These are phyloP conservation scores for Candidula unifasciata DNA, from an alignment of 2,888 invertebrate genomes.

Conservation along the genomic window DNA sequence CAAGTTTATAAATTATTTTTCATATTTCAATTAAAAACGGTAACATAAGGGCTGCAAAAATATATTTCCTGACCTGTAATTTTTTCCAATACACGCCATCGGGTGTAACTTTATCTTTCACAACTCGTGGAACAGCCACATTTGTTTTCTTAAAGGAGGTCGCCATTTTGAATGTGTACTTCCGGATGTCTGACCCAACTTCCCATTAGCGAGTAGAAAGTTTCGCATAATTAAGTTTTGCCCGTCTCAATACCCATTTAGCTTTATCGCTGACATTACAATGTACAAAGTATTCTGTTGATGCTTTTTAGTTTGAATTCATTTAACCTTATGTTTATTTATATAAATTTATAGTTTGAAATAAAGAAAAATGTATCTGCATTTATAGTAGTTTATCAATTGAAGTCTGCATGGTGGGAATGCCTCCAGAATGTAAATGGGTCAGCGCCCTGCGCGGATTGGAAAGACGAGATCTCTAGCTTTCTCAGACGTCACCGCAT, in stretches of 20 bases:
- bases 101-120: slow-evolving; percentile 84
- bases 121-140: slow-evolving; percentile 82
- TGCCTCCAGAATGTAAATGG: slow-evolving; percentile 45
- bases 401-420: slow-evolving; percentile 2
- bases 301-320: background rate
- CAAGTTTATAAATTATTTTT: too few species aligned
- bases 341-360: background rate
- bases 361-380: background rate
- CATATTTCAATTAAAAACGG: too few species aligned
- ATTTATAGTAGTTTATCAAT: slow-evolving; percentile 9
- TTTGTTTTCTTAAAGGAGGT: slow-evolving; percentile 84
- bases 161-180: slow-evolving; percentile 73
- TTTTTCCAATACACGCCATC: slow-evolving; percentile 93
- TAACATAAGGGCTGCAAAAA: too few species aligned
- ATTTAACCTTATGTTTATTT: too few species aligned
- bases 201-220: background rate
- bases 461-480: slow-evolving; percentile 25
- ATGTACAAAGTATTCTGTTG: too few species aligned
- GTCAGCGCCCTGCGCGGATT: slow-evolving; percentile 46
- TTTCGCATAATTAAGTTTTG: slow-evolving; percentile 35
- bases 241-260: too few species aligned
- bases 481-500: slow-evolving; percentile 56
- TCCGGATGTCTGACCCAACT: background rate
- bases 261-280: too few species aligned
- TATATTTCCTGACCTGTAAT: slow-evolving; percentile 83